Evolutionary conservation across 2,113 vertebrate genomes (phyloP).

Genomic region (Sphaerodactylus townsendi): DNA sequence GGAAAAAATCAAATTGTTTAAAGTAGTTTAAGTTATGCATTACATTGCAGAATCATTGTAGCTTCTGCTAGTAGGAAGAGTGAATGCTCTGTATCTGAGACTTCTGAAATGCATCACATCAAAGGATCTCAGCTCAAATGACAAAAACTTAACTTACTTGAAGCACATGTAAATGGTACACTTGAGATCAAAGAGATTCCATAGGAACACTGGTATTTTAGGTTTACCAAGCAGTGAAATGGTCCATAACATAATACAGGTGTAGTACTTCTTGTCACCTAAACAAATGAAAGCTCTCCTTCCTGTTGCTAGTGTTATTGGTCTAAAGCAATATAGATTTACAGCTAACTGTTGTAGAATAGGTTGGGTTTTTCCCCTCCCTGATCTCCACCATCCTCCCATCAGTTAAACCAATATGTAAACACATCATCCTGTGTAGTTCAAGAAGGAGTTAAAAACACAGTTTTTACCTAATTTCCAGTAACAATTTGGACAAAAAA

Average conservation of each 20-base stretch:
- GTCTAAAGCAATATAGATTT: conserved; percentile 2
- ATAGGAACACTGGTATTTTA: conserved; percentile 19
- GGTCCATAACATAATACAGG: conserved; percentile 12
- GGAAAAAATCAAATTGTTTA: no score
- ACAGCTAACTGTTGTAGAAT: conserved; percentile 28
- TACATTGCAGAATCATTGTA: background rate
- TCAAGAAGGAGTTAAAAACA: background rate
- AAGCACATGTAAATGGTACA: conserved; percentile 54
- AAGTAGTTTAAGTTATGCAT: background rate
- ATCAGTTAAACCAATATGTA: background rate
- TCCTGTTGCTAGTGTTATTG: conserved; percentile 54
- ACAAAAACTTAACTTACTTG: conserved; percentile 62
- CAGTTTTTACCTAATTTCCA: background rate
- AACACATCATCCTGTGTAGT: background rate
- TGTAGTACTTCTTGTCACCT: conserved; percentile 40
- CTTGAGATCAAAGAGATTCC: conserved; percentile 55
- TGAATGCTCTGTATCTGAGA: conserved; percentile 30
- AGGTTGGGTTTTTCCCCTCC: background rate
- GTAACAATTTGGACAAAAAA: background rate
- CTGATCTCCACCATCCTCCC: no score
- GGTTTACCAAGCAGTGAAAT: conserved; percentile 33
- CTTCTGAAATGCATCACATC: conserved; percentile 57
- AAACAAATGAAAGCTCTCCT: conserved; percentile 48
- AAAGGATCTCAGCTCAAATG: conserved; percentile 52
- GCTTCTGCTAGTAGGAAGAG: conserved; percentile 27